Conservation (phyloP, 2,113 vertebrate genomes). For the Drymodes brunneopygia region DNA sequence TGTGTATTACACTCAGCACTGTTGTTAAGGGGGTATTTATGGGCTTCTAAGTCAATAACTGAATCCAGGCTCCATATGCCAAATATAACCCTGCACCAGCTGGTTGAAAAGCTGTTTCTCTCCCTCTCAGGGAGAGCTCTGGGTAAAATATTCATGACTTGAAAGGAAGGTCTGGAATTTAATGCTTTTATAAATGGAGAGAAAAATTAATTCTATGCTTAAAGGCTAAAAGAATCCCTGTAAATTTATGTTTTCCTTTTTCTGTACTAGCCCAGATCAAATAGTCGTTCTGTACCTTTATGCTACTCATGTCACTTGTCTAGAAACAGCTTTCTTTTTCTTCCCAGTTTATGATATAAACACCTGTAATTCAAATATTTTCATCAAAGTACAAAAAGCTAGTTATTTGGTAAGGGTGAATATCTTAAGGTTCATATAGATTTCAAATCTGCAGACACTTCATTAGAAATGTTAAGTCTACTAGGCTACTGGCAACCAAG, state of each 20-base stretch:
- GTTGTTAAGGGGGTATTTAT: slow-evolving; percentile 64
- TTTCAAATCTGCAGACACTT: neutral
- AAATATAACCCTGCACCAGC: slow-evolving; percentile 73
- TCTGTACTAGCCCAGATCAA: neutral
- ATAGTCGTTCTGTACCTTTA: neutral
- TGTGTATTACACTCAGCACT: slow-evolving; percentile 47
- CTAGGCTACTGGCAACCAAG: neutral
- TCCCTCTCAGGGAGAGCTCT: slow-evolving; percentile 58
- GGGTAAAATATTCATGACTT: slow-evolving; percentile 73
- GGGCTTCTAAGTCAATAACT: slow-evolving; percentile 66
- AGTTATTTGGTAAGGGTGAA: neutral
- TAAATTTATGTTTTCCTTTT: neutral
- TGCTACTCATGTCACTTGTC: neutral
- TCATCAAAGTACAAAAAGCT: neutral
- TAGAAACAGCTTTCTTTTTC: neutral
- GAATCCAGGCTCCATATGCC: slow-evolving; percentile 71
- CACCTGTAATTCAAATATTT: neutral
- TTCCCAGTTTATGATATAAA: neutral
- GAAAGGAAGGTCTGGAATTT: slow-evolving; percentile 53
- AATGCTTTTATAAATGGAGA: slow-evolving; percentile 23
- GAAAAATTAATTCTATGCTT: slow-evolving; percentile 10
- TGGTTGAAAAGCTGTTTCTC: slow-evolving; percentile 75
- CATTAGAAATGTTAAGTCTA: neutral
- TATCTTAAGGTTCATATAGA: neutral
- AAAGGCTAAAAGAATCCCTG: neutral